Conservation (phyloP, 2,797 vertebrate species). For the Arrhamphus sclerolepis region DNA sequence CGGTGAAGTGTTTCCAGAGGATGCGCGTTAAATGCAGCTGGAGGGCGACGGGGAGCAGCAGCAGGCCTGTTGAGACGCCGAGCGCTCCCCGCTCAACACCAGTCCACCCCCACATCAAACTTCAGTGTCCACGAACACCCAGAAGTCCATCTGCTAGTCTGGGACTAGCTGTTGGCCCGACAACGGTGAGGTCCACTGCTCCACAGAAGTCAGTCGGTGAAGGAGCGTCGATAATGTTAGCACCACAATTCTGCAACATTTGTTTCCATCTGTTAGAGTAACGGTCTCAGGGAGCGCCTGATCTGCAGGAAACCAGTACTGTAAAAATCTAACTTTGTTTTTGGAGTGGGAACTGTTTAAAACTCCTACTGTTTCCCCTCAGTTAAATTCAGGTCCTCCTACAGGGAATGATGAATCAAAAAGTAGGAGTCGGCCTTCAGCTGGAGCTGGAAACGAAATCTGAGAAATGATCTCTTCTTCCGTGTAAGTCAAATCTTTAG, state of each 20-base stretch:
- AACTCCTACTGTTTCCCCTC: background rate
- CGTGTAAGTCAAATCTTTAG: conserved; percentile 3
- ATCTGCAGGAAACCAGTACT: conserved; percentile 26
- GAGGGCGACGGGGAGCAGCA: too few species aligned
- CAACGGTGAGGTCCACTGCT: conserved; percentile 6
- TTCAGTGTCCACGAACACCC: conserved; percentile 12
- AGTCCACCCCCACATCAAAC: conserved; percentile 1
- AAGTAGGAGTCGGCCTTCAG: conserved; percentile 14
- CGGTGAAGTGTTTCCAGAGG: conserved; percentile 5
- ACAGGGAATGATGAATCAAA: conserved; percentile 48
- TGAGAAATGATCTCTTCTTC: conserved; percentile 1
- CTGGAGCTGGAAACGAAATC: conserved; percentile 5
- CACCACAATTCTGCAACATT: conserved; percentile 22
- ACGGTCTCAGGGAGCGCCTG: conserved; percentile 6
- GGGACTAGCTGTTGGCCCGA: background rate
- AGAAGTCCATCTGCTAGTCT: conserved; percentile 26
- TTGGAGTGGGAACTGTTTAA: conserved; percentile 1
- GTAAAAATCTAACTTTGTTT: conserved; percentile 26
- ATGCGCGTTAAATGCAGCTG: conserved; percentile 1
- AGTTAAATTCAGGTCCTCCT: conserved; percentile 19
- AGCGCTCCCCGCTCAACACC: conserved; percentile 4
- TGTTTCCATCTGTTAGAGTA: conserved; percentile 4
- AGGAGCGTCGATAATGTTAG: conserved; percentile 22
- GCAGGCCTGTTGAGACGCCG: background rate
- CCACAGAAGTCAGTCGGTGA: conserved; percentile 35